Evolutionary conservation across 2,113 vertebrate genomes (phyloP).

Genomic region (pig (Sus scrofa)): DNA sequence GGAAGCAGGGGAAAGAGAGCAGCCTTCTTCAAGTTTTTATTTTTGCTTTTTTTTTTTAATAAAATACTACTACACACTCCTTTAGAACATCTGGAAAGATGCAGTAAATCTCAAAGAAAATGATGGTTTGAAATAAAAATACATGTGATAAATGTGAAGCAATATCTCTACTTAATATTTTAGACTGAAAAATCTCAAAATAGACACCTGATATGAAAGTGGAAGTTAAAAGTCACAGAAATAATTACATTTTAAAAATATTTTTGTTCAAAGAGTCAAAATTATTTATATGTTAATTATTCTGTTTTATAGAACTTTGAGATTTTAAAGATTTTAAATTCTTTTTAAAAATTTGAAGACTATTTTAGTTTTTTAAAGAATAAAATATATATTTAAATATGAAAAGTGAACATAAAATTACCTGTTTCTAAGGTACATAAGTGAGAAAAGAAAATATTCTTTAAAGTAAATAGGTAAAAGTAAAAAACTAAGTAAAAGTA

Average conservation of each 20-base stretch:
- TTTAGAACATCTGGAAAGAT: not conserved
- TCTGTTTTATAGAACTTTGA: not conserved
- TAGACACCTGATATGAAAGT: not conserved
- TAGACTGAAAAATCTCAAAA: not conserved
- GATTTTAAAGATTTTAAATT: not conserved
- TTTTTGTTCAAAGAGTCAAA: not conserved
- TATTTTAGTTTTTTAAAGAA: constrained; percentile 3
- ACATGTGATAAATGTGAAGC: not conserved
- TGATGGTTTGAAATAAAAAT: not conserved
- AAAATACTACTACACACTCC: not conserved
- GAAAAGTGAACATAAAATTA: not conserved
- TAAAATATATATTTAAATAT: not conserved
- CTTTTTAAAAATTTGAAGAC: not conserved
- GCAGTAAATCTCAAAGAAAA: not conserved
- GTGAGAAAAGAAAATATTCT: not conserved
- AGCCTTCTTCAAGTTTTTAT: not conserved
- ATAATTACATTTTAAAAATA: not conserved
- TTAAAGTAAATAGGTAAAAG: no score
- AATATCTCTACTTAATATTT: not conserved
- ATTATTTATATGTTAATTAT: not conserved
- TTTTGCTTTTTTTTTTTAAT: not conserved
- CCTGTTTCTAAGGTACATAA: not conserved
- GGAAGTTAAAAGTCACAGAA: not conserved
- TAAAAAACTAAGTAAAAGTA: not conserved
- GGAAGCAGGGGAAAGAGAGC: not conserved